These are phyloP conservation scores for Egretta garzetta DNA, from an alignment of 2,113 vertebrate genomes.

Conservation along the genomic window DNA sequence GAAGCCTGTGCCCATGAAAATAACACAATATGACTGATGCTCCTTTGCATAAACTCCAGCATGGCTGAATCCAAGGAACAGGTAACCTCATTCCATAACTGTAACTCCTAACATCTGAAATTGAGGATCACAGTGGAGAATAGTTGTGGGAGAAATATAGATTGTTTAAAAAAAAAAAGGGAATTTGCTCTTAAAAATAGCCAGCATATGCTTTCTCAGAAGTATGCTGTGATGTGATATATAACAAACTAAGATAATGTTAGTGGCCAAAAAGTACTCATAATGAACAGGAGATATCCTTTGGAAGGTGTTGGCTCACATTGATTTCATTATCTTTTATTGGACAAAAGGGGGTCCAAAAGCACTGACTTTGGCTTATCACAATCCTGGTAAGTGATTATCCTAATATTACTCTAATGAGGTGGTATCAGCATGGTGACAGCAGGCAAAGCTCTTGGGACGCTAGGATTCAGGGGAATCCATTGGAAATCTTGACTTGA, in stretches of 20 bases:
- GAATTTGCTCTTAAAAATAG: background rate
- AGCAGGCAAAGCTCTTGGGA: background rate
- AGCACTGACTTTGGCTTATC: background rate
- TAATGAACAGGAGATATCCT: background rate
- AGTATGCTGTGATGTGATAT: background rate
- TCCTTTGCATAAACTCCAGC: background rate
- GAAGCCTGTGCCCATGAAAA: background rate
- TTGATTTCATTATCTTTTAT: background rate
- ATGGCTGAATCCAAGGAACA: background rate
- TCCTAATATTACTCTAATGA: background rate
- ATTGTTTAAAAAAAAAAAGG: background rate
- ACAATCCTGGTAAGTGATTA: background rate
- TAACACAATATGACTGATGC: background rate
- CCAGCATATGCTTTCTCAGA: background rate
- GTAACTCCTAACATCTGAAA: background rate
- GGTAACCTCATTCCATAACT: background rate
- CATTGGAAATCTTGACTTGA: background rate
- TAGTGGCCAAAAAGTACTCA: background rate
- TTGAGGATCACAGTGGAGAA: background rate
- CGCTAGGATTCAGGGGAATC: background rate
- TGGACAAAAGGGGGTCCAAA: background rate
- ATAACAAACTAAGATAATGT: background rate
- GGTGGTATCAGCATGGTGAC: background rate
- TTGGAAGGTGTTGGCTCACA: background rate
- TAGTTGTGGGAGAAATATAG: background rate